Evolutionary conservation across 2,797 vertebrate genomes (phyloP).

Genomic region (Lacerta viridis): DNA sequence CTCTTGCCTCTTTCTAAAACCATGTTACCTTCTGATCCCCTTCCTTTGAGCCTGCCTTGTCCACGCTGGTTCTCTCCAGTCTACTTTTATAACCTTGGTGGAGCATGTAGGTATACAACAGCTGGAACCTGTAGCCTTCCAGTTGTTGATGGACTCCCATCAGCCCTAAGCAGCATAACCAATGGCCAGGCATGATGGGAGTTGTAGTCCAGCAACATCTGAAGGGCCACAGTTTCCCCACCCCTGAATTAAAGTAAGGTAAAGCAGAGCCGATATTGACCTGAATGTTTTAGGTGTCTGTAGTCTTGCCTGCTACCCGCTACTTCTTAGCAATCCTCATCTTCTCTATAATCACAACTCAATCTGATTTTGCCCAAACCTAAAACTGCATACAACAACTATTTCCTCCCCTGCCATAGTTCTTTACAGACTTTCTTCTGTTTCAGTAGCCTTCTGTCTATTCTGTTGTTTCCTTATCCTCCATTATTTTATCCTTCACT

Average conservation of each 20-base stretch:
- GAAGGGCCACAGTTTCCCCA: too few species aligned
- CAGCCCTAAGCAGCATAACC: too few species aligned
- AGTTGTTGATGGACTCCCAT: too few species aligned
- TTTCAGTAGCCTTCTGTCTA: conserved; percentile 15
- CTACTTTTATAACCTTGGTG: too few species aligned
- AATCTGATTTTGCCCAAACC: neutral
- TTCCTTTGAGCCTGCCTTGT: too few species aligned
- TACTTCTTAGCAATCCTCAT: neutral
- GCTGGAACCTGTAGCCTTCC: too few species aligned
- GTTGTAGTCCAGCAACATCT: too few species aligned
- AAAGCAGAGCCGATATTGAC: neutral
- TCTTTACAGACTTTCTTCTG: neutral
- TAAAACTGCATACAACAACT: neutral
- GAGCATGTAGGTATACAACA: too few species aligned
- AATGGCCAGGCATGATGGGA: too few species aligned
- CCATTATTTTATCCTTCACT: neutral
- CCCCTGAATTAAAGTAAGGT: neutral
- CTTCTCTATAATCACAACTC: neutral
- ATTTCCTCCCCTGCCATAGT: neutral
- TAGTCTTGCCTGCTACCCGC: neutral
- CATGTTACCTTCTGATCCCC: too few species aligned
- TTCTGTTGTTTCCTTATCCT: conserved; percentile 34
- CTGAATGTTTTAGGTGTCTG: neutral
- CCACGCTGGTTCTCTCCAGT: too few species aligned
- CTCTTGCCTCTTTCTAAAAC: too few species aligned